phyloP scores from a whole-genome alignment of 2,113 vertebrate genomes.

The Atrichornis clamosus region DNA sequence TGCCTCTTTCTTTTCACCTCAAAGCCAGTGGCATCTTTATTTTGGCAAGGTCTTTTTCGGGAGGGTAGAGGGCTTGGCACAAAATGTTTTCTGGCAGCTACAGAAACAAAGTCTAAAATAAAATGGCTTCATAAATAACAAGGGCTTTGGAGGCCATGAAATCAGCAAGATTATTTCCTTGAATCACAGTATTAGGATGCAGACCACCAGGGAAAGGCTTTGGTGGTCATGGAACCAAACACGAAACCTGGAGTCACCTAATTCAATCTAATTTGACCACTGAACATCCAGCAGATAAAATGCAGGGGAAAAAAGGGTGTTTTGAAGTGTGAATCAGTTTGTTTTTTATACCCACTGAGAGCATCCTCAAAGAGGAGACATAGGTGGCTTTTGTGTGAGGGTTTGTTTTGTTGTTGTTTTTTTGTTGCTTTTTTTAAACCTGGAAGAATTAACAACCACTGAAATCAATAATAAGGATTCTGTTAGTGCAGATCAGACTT shows the following conservation, averaged over 20 bases:
- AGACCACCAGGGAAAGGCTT: background rate
- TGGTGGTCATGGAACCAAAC: background rate
- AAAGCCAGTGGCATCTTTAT: background rate
- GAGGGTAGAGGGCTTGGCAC: background rate
- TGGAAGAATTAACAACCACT: background rate
- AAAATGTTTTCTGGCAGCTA: background rate
- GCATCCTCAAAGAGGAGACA: background rate
- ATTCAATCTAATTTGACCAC: background rate
- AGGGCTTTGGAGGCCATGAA: background rate
- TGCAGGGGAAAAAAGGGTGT: background rate
- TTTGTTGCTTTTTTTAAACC: background rate
- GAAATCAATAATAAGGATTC: background rate
- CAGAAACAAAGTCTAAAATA: background rate
- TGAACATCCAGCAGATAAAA: background rate
- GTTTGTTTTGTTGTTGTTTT: background rate
- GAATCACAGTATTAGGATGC: background rate
- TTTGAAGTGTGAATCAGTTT: background rate
- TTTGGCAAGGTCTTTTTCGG: background rate
- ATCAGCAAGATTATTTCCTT: background rate
- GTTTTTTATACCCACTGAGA: background rate
- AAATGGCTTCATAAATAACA: background rate
- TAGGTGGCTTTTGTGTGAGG: background rate
- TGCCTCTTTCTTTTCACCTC: background rate
- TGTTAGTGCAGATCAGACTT: background rate
- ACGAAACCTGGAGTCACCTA: background rate